A percentile compares a stretch with the other conserved stretches of the same genome.
These are phyloP conservation scores for Catocala sponsa DNA, from an alignment of 2,888 invertebrate species.

Conservation along the genomic window DNA sequence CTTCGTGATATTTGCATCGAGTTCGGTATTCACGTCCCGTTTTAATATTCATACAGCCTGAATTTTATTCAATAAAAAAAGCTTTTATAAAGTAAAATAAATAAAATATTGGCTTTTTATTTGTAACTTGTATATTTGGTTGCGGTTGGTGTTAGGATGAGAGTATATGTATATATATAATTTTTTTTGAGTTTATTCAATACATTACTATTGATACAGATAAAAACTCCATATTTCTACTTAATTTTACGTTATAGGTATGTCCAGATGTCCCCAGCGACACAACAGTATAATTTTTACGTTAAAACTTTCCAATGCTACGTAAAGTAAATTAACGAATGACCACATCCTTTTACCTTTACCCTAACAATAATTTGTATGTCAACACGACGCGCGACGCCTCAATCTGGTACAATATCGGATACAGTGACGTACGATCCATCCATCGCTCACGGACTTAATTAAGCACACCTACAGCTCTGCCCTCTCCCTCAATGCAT, in stretches of 20 bases:
- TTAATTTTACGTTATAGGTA: too few relatives aligned
- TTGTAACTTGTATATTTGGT: too few relatives aligned
- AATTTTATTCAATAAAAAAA: constrained; percentile 32
- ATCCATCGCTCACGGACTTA: constrained; percentile 49
- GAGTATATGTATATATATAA: too few relatives aligned
- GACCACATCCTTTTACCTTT: not conserved
- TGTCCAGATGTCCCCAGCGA: too few relatives aligned
- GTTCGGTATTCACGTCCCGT: constrained; percentile 19
- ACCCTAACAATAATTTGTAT: constrained; percentile 10
- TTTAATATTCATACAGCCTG: constrained; percentile 29
- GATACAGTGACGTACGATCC: constrained; percentile 40
- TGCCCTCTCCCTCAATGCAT: constrained; percentile 23
- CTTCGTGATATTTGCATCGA: constrained; percentile 17
- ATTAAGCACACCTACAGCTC: constrained; percentile 44
- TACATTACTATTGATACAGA: too few relatives aligned
- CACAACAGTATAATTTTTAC: too few relatives aligned
- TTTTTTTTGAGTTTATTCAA: too few relatives aligned
- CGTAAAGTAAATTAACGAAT: not conserved
- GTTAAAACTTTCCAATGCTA: too few relatives aligned
- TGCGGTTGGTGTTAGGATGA: too few relatives aligned
- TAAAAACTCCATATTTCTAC: too few relatives aligned
- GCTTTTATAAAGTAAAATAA: not conserved
- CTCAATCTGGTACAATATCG: constrained; percentile 10
- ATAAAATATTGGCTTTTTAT: too few relatives aligned
- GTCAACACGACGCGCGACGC: constrained; percentile 10